Percentiles rank a stretch among this genome's conserved stretches.
Evolutionary conservation across 2,888 invertebrate species (phyloP).

Genomic region (Apocheima hispidaria): DNA sequence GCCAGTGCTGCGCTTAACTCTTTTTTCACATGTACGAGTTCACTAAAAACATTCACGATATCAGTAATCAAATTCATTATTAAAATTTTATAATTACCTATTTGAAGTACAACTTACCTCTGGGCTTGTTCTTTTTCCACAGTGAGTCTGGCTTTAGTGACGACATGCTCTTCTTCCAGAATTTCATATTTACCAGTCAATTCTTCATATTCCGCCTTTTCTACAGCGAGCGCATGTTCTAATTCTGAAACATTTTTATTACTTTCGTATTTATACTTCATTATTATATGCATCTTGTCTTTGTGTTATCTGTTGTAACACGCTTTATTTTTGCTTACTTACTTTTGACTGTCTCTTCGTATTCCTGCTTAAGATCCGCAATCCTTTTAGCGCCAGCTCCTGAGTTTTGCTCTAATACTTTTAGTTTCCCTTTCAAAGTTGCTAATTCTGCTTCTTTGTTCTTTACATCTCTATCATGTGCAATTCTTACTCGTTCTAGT

Average conservation of each 20-base stretch:
- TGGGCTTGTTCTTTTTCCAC: slow-evolving; percentile 93
- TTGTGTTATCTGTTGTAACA: not conserved
- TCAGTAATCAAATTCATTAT: not conserved
- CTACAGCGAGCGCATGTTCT: slow-evolving; percentile 88
- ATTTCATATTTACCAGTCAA: slow-evolving; percentile 93
- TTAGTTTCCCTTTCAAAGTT: slow-evolving; percentile 90
- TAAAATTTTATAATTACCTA: not conserved
- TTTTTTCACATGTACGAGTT: slow-evolving; percentile 86
- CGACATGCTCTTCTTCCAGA: slow-evolving; percentile 93
- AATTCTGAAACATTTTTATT: slow-evolving; percentile 84
- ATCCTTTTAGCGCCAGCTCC: slow-evolving; percentile 88
- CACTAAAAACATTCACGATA: slow-evolving; percentile 73
- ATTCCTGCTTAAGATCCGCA: slow-evolving; percentile 89
- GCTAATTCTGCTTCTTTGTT: slow-evolving; percentile 92
- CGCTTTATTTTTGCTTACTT: slow-evolving; percentile 53
- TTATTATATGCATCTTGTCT: not conserved
- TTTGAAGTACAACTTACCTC: slow-evolving; percentile 74
- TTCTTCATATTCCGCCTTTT: slow-evolving; percentile 91
- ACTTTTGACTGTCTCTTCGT: slow-evolving; percentile 89
- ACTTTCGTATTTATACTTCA: not conserved
- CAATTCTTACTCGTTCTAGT: slow-evolving; percentile 88
- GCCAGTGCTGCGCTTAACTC: slow-evolving; percentile 87
- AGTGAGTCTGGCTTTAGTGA: slow-evolving; percentile 92
- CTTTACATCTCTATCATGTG: slow-evolving; percentile 91
- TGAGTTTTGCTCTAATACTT: slow-evolving; percentile 87